Evolutionary conservation across 2,113 vertebrate species (phyloP), one percentile per base, ranked within the genome.

Genomic region (Serilophus lunatus): DNA sequence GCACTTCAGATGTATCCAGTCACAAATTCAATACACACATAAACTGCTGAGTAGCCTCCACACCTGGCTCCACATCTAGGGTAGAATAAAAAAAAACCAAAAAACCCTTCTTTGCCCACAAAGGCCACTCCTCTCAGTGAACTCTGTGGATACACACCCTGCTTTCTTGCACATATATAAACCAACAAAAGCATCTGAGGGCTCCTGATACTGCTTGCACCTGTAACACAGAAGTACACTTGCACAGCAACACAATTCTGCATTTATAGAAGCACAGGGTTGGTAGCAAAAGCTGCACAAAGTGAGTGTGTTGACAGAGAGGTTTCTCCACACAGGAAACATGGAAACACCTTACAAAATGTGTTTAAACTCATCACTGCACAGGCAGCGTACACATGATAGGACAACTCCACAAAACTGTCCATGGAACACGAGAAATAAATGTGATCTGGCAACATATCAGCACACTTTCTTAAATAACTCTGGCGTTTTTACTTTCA

Each of bases 251-350:
- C 26, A 47, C 26, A 50, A 11, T 31, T 76, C 29, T 47, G 28
- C 17, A 17, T 28, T 60, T 51, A 47, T 0, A 31, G 56, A 65
- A 89, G 66, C 33, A 71, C 12, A 70, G 8, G 38, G 18, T 3
- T 9, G 4, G 68, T 8, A 79, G 42, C 45, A 76, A 68, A 93
- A 90, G 54, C 59, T 87, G 40, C 50, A 51, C 20, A 31, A 51
- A 2, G 1, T 45, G 23, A 72, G 53, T 0, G 0, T 45, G 7
- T 22, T 78, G 31, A 75, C 24, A 60, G 0, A 8, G 38, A 47
- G 23, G 20, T 17, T 7, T 77, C 33, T 54, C 51, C 59, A 47
- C 9, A 50, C 8, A 70, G 49, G n/a, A 88, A 42, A 35, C 29
- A 31, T 0, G 3, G 42, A 74, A 74, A 47, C 35, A 68, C 42